These are phyloP conservation scores for Tonatia bakeri DNA, from an alignment of 2,113 vertebrate genomes.

Conservation along the genomic window DNA sequence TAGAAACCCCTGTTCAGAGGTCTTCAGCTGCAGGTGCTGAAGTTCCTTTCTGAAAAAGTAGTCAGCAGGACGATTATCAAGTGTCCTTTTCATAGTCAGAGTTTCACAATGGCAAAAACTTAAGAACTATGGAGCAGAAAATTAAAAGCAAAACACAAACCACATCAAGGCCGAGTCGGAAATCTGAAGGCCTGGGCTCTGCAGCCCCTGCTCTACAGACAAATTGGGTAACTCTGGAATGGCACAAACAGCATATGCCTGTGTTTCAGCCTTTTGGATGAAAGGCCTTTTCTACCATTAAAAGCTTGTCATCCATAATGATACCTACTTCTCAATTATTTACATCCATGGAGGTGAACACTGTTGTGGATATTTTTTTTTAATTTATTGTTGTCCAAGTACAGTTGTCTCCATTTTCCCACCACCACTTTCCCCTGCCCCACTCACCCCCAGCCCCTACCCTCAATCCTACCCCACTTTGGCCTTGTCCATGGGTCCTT, in stretches of 20 bases:
- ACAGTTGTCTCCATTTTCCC: too few relatives aligned
- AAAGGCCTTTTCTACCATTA: constrained; percentile 24
- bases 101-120: neutral
- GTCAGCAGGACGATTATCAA: neutral
- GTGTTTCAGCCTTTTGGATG: neutral
- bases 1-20: neutral
- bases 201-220: neutral
- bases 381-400: too few relatives aligned
- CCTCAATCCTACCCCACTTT: too few relatives aligned
- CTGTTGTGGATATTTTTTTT: neutral
- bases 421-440: too few relatives aligned
- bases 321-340: neutral
- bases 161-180: neutral
- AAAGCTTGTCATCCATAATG: neutral
- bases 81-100: neutral
- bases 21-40: neutral
- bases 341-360: neutral
- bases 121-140: constrained; percentile 31
- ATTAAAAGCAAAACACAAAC: neutral
- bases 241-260: neutral
- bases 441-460: too few relatives aligned
- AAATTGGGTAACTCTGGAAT: neutral
- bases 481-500: too few relatives aligned
- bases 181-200: neutral
- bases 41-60: neutral